These are phyloP conservation scores for Theodoxus fluviatilis DNA, from an alignment of 2,888 invertebrate genomes.

Conservation along the genomic window DNA sequence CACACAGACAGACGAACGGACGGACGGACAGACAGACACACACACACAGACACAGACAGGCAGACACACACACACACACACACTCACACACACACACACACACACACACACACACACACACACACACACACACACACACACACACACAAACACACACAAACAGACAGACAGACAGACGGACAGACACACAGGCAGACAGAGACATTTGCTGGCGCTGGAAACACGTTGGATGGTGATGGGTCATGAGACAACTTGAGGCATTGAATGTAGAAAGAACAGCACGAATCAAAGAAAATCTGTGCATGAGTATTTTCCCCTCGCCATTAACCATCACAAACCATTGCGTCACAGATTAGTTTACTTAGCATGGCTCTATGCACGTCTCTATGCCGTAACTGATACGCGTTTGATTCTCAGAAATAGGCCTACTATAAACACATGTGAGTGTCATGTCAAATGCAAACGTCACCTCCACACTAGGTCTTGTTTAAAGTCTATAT, in stretches of 20 bases:
- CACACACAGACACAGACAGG: not conserved
- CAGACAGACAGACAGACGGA: slow-evolving; percentile 16
- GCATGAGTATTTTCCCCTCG: not conserved
- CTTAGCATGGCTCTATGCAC: too few species aligned
- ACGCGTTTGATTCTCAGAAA: too few species aligned
- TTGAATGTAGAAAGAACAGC: not conserved
- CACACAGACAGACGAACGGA: slow-evolving; percentile 6
- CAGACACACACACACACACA: not conserved
- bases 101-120: slow-evolving; percentile 19
- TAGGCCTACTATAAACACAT: too few species aligned
- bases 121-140: slow-evolving; percentile 20
- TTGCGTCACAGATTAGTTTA: too few species aligned
- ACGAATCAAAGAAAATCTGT: not conserved
- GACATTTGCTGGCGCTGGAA: too few species aligned
- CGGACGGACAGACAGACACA: too few species aligned
- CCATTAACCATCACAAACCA: too few species aligned
- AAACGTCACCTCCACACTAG: too few species aligned
- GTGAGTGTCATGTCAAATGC: too few species aligned
- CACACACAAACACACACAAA: slow-evolving; percentile 18
- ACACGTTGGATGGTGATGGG: not conserved
- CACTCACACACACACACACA: slow-evolving; percentile 1
- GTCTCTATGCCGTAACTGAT: too few species aligned
- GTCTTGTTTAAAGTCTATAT: too few species aligned
- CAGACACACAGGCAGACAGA: not conserved
- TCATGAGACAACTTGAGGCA: not conserved